These are phyloP conservation scores for Maylandia zebra DNA, from an alignment of 2,113 vertebrate species.

Conservation along the genomic window DNA sequence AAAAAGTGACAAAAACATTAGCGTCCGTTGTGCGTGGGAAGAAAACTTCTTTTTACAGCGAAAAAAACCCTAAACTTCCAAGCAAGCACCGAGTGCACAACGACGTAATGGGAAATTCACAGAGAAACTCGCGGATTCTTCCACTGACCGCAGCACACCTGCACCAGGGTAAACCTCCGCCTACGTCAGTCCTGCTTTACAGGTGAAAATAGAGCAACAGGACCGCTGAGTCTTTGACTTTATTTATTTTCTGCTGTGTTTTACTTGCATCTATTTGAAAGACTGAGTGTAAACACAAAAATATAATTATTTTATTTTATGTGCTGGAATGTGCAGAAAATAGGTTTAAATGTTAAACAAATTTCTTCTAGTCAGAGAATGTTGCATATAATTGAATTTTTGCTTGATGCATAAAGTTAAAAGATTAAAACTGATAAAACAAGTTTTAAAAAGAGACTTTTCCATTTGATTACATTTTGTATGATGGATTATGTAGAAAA, in stretches of 20 bases:
- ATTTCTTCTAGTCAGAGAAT: background rate
- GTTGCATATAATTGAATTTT: fast-evolving
- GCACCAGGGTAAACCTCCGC: fast-evolving
- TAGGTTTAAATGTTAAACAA: fast-evolving
- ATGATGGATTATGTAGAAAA: background rate
- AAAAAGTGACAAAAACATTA: too few relatives aligned
- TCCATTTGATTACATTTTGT: background rate
- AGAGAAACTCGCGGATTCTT: fast-evolving
- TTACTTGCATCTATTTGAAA: too few relatives aligned
- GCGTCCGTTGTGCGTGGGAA: fast-evolving
- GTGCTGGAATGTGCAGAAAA: background rate
- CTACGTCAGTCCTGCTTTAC: too few relatives aligned
- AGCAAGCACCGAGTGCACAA: fast-evolving
- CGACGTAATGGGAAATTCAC: fast-evolving
- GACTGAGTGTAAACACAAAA: too few relatives aligned
- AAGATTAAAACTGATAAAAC: background rate
- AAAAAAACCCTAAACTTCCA: fast-evolving
- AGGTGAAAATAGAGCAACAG: too few relatives aligned
- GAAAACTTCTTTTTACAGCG: too few relatives aligned
- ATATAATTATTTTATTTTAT: too few relatives aligned
- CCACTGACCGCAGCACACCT: fast-evolving
- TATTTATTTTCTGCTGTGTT: too few relatives aligned
- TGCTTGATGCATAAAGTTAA: fast-evolving
- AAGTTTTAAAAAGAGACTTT: background rate
- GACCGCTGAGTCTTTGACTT: fast-evolving